phyloP scores from a whole-genome alignment of 2,888 invertebrate genomes.

The Mythimna loreyi region DNA sequence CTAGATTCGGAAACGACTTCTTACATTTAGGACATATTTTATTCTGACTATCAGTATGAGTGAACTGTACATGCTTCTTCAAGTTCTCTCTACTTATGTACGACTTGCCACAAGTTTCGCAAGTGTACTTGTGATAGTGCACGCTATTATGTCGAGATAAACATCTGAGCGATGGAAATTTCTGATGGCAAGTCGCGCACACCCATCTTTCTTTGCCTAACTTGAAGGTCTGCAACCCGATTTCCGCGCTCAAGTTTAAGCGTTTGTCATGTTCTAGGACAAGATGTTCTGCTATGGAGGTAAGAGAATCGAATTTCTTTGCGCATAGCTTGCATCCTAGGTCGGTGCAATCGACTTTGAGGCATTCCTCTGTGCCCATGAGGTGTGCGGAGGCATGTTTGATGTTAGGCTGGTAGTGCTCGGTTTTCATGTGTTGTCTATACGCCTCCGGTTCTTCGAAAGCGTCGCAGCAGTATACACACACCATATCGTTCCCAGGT shows the following conservation, averaged over 20 bases:
- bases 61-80: slow-evolving; percentile 61
- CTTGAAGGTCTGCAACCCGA: slow-evolving; percentile 75
- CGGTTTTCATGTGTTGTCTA: slow-evolving; percentile 76
- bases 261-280: slow-evolving; percentile 66
- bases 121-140: slow-evolving; percentile 76
- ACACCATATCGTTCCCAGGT: slow-evolving; percentile 75
- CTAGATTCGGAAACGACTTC: slow-evolving; percentile 65
- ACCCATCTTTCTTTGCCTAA: slow-evolving; percentile 71
- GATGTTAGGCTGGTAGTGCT: slow-evolving; percentile 71
- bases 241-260: slow-evolving; percentile 64
- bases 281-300: slow-evolving; percentile 71
- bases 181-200: slow-evolving; percentile 72
- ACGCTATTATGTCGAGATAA: slow-evolving; percentile 74
- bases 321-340: slow-evolving; percentile 76
- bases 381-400: slow-evolving; percentile 73
- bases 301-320: slow-evolving; percentile 64
- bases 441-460: slow-evolving; percentile 72
- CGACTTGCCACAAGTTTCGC: slow-evolving; percentile 77
- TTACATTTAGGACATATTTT: slow-evolving; percentile 71
- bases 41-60: slow-evolving; percentile 50
- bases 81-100: slow-evolving; percentile 73
- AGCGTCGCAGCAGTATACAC: slow-evolving; percentile 78
- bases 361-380: slow-evolving; percentile 55
- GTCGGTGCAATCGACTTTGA: slow-evolving; percentile 79
- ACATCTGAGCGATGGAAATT: slow-evolving; percentile 70